Percentiles rank a stretch among this genome's conserved stretches.
Conservation (phyloP, 2,113 vertebrate genomes). For the Eulacestoma nigropectus region DNA sequence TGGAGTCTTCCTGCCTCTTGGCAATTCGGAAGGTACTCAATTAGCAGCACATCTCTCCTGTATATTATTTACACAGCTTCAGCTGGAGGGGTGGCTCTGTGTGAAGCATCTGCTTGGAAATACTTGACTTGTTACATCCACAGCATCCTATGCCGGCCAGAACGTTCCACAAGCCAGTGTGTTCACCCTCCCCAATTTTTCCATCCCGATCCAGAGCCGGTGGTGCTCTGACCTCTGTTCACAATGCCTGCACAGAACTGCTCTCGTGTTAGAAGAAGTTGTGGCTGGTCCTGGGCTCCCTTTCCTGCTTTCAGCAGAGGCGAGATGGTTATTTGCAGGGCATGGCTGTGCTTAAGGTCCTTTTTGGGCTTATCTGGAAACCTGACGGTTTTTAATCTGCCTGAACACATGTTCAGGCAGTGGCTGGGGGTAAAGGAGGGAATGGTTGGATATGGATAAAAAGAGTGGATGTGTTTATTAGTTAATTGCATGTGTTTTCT, state of each 20-base stretch:
- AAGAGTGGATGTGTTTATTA: background rate
- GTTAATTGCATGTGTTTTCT: background rate
- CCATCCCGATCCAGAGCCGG: rapidly evolving
- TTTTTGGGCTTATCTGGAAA: background rate
- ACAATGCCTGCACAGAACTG: rapidly evolving
- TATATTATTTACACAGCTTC: background rate
- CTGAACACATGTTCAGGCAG: background rate
- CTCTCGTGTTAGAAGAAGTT: background rate
- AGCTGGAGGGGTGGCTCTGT: background rate
- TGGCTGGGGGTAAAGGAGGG: background rate
- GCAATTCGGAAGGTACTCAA: background rate
- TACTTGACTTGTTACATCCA: background rate
- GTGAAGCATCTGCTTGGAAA: background rate
- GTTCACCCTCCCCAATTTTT: background rate
- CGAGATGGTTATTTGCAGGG: background rate
- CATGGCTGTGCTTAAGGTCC: rapidly evolving
- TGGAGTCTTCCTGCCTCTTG: background rate
- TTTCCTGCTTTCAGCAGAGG: background rate
- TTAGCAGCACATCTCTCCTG: background rate
- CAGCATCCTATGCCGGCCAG: background rate
- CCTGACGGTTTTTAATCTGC: background rate
- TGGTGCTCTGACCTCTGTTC: rapidly evolving
- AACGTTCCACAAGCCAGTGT: background rate
- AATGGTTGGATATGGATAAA: background rate
- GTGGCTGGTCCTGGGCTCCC: background rate